Evolutionary conservation across 2,797 vertebrate genomes (phyloP).

Genomic region (Ptychobarbus kaznakovi): DNA sequence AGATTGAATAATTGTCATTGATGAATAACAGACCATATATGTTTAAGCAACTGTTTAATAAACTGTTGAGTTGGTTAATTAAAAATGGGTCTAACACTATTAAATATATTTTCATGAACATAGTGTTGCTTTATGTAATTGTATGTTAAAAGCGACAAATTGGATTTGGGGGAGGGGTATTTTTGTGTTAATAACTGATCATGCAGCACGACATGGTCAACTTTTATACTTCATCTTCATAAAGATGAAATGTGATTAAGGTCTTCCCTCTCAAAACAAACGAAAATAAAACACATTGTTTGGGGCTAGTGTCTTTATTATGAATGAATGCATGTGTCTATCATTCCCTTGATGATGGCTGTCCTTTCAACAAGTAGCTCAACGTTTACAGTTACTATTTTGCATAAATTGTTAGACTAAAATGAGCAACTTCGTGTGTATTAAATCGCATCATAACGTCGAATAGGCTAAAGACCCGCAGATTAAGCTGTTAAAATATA

Average conservation of each 20-base stretch:
- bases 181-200: background rate
- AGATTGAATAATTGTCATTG: background rate
- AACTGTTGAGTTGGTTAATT: background rate
- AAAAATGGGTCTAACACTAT: background rate
- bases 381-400: background rate
- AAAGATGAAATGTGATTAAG: background rate
- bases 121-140: background rate
- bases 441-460: background rate
- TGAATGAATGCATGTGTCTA: constrained; percentile 23
- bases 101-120: background rate
- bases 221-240: background rate
- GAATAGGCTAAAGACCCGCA: background rate
- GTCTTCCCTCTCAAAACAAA: background rate
- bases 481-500: background rate
- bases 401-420: background rate
- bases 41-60: background rate
- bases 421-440: background rate
- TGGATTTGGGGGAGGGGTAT: background rate
- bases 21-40: background rate
- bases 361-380: constrained; percentile 27
- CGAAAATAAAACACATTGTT: background rate
- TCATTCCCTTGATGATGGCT: background rate
- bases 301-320: background rate
- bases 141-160: background rate
- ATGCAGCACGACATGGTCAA: background rate